Evolutionary conservation across 2,888 invertebrate species (phyloP), one percentile per base, ranked within the genome.

Genomic region (Cyclophora punctaria): DNA sequence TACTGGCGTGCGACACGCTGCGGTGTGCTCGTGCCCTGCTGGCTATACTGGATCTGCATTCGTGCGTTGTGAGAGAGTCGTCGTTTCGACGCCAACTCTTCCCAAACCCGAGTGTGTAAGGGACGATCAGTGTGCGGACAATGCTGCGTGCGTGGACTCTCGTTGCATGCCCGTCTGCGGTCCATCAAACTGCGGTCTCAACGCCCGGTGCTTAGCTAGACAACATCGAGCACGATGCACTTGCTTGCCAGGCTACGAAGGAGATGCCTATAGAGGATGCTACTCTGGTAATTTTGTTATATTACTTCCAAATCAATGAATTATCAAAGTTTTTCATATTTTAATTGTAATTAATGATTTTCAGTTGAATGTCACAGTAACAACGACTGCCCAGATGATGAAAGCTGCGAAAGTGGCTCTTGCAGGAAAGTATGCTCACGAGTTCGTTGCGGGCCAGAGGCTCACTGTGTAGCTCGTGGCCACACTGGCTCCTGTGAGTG

Each of bases 301-400:
- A 20, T 20, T 20, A 20, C 20, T 20, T 20, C 20, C 20, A 20
- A 20, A 20, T 20, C 20, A 20, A 20, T 2, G 20, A 20, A 20
- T 20, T 20, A 20, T 20, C 20, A 20, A 20, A 20, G 20, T 20
- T 20, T 20, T 20, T 20, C 20, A 20, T 20, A 20, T 20, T 1
- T 20, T 20, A 20, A 20, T 20, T 20, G 20, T 20, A 20, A 20
- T 20, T 20, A 1, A 1, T 20, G 20, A 20, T 20, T 84, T 88
- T 46, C 76, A 93, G 93, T 95, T 62, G 96, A 97, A 64, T 97
- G 97, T 69, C 92, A 95, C 63, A 92, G 93, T 46, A 95, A 97
- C 73, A 92, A 93, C 48, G 96, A 96, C 60, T 97, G 97, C 74
- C 92, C 95, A 3, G 89, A 94, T 48, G 92, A 92, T 45, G 93